These are phyloP conservation scores for Jaculus jaculus DNA, from an alignment of 2,113 vertebrate genomes.

Conservation along the genomic window DNA sequence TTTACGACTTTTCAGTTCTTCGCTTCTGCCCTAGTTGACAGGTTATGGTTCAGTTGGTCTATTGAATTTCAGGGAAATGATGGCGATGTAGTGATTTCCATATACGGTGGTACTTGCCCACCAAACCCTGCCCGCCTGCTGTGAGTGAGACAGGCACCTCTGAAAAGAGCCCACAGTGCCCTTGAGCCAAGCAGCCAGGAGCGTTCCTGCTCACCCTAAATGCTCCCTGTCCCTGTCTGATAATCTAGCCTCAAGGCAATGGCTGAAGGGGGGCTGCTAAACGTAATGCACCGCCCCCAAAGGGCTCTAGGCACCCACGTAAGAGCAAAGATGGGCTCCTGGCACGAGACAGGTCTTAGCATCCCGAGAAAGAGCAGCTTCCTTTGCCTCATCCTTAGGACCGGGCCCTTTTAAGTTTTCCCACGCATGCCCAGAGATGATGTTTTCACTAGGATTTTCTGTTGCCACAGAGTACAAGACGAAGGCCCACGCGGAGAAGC, in stretches of 20 bases:
- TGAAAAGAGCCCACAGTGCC: background rate
- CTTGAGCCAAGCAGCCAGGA: background rate
- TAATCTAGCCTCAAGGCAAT: background rate
- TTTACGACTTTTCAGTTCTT: slow-evolving; percentile 36
- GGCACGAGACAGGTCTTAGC: background rate
- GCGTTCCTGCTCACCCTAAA: background rate
- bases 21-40: background rate
- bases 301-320: background rate
- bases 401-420: background rate
- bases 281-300: background rate
- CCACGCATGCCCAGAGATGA: background rate
- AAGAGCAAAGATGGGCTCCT: background rate
- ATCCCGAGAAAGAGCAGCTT: background rate
- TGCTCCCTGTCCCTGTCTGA: background rate
- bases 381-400: background rate
- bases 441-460: slow-evolving; percentile 57
- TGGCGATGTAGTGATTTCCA: background rate
- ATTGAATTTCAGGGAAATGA: background rate
- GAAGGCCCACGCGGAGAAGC: slow-evolving; percentile 85
- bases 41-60: background rate
- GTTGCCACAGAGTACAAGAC: slow-evolving; percentile 87
- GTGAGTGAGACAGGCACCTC: background rate
- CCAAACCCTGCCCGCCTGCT: background rate
- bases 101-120: background rate
- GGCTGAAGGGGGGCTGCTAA: slow-evolving; percentile 21